Evolutionary conservation across 2,888 invertebrate genomes (phyloP).

Genomic region (Synergus laeviventris): DNA sequence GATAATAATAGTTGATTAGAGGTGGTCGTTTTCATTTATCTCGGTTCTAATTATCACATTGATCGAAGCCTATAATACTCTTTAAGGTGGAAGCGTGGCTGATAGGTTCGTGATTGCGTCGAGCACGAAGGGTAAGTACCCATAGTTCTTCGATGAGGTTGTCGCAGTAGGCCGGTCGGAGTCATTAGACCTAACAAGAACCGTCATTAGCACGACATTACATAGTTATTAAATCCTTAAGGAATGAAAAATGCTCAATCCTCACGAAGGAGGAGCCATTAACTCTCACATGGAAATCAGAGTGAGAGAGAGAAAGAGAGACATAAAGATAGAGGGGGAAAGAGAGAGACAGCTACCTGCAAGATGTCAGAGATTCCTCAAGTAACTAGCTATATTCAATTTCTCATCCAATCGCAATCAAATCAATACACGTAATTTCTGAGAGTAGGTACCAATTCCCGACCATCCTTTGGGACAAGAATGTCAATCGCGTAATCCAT

Average conservation of each 20-base stretch:
- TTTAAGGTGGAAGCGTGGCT: conserved; percentile 44
- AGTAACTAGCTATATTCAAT: neutral
- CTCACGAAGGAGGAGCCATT: conserved; percentile 52
- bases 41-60: neutral
- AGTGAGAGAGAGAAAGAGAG: no score
- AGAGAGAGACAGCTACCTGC: no score
- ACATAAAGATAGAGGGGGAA: no score
- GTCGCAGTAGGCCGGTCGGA: conserved; percentile 57
- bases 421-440: neutral
- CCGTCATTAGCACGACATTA: conserved; percentile 64
- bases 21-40: neutral
- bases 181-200: conserved; percentile 62
- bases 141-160: conserved; percentile 49
- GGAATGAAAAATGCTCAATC: conserved; percentile 55
- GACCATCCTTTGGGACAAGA: neutral
- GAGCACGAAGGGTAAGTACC: conserved; percentile 51
- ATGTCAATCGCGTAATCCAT: neutral
- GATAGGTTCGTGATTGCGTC: conserved; percentile 48
- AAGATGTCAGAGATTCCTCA: no score
- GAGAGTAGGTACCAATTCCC: neutral
- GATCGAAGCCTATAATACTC: conserved; percentile 6
- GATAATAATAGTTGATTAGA: neutral
- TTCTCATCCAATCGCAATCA: neutral
- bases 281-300: neutral
- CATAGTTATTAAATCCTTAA: conserved; percentile 63